phyloP scores from a whole-genome alignment of 1,140 invertebrate genomes.

The Camponotus floridanus region DNA sequence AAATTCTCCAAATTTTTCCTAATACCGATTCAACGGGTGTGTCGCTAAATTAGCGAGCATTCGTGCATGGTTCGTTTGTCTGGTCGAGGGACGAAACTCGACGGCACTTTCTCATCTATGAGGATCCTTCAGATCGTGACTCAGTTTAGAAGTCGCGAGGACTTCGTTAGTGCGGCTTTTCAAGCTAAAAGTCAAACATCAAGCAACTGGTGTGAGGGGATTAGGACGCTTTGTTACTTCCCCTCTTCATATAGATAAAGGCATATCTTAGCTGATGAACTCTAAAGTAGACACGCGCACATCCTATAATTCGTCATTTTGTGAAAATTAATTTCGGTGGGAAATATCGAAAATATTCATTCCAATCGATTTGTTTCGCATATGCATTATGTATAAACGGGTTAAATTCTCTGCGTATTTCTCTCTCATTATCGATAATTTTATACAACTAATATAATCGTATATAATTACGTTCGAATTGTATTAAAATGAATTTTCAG shows the following conservation, averaged over 20 bases:
- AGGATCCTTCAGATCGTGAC: constrained; percentile 50
- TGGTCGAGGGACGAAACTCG: constrained; percentile 21
- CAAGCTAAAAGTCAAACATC: constrained; percentile 74
- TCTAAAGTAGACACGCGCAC: neutral
- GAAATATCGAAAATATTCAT: constrained; percentile 4
- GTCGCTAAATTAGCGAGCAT: constrained; percentile 69
- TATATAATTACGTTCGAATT: constrained; percentile 11
- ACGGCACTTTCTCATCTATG: constrained; percentile 35
- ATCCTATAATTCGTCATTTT: neutral
- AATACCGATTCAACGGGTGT: constrained; percentile 55
- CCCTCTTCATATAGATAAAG: constrained; percentile 33
- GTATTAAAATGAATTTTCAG: neutral
- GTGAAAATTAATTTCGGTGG: constrained; percentile 16
- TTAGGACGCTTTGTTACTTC: constrained; percentile 72
- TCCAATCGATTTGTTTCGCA: neutral
- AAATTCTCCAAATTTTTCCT: constrained; percentile 11
- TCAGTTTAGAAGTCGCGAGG: constrained; percentile 57
- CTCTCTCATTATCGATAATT: neutral
- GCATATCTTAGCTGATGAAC: constrained; percentile 21
- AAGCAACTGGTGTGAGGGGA: constrained; percentile 53
- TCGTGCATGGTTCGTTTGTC: constrained; percentile 59
- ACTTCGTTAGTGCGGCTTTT: constrained; percentile 73
- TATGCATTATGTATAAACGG: neutral
- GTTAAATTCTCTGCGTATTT: neutral
- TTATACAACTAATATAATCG: neutral